Evolutionary conservation across 1,140 invertebrate genomes (phyloP).

Genomic region (Heliconius nattereri): DNA sequence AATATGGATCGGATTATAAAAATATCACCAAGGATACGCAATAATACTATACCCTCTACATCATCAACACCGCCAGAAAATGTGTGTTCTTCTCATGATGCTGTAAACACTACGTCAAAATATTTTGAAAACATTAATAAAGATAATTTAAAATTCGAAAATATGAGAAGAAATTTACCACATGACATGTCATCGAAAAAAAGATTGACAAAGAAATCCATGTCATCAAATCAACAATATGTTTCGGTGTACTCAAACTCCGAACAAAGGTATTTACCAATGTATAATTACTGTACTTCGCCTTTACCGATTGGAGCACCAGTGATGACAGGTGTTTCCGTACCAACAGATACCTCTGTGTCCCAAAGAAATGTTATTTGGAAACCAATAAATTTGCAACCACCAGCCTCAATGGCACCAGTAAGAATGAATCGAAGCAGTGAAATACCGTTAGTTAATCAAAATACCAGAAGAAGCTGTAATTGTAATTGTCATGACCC

Average conservation of each 20-base stretch:
- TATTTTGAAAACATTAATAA: not conserved
- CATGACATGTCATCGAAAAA: constrained; percentile 46
- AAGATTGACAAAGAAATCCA: constrained; percentile 15
- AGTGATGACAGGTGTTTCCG: constrained; percentile 36
- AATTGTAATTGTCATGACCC: constrained; percentile 52
- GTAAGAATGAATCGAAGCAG: not conserved
- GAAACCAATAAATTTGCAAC: constrained; percentile 50
- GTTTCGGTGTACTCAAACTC: constrained; percentile 5
- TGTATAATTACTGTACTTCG: constrained; percentile 30
- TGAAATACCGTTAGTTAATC: constrained; percentile 19
- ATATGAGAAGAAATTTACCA: constrained; percentile 21
- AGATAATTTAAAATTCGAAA: not conserved
- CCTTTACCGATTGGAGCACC: not conserved
- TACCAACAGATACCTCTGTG: not conserved
- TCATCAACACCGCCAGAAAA: not conserved
- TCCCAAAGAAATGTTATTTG: constrained; percentile 47
- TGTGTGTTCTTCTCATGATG: not conserved
- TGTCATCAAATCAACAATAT: constrained; percentile 19
- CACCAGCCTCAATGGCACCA: constrained; percentile 28
- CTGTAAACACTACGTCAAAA: not conserved
- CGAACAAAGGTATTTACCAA: constrained; percentile 38
- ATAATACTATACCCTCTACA: not conserved
- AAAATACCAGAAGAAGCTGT: constrained; percentile 42
- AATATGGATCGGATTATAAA: not conserved
- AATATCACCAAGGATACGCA: not conserved